Conservation (phyloP, 30 jellyfish, hydroid and myxozoan genomes). For the Rhopilema esculentum region DNA sequence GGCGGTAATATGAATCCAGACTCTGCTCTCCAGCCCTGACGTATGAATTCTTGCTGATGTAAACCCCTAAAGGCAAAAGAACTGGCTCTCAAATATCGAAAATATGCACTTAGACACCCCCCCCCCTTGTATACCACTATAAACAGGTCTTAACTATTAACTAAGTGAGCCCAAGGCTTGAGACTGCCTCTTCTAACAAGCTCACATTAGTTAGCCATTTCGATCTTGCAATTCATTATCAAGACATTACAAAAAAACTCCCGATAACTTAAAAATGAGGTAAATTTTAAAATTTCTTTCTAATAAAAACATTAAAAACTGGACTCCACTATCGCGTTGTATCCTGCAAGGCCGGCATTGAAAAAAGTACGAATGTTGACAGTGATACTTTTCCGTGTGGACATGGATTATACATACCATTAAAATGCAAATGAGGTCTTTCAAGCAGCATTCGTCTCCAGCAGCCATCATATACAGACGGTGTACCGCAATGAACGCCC, state of each 20-base stretch:
- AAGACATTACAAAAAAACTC: too few relatives aligned
- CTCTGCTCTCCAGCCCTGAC: slow-evolving; percentile 85
- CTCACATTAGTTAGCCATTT: too few relatives aligned
- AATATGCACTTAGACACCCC: too few relatives aligned
- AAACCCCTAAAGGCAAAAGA: slow-evolving; percentile 64
- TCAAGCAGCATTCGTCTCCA: slow-evolving; percentile 77
- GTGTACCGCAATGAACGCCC: slow-evolving; percentile 74
- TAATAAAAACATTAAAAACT: not conserved
- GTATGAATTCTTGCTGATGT: slow-evolving; percentile 82
- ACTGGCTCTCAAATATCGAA: not conserved
- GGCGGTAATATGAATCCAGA: slow-evolving; percentile 76
- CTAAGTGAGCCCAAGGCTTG: too few relatives aligned
- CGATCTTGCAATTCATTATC: too few relatives aligned
- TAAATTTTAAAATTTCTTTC: too few relatives aligned
- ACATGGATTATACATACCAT: slow-evolving; percentile 44
- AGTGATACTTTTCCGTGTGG: too few relatives aligned
- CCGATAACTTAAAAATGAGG: too few relatives aligned
- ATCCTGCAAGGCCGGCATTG: not conserved
- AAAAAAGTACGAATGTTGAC: too few relatives aligned
- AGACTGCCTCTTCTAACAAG: too few relatives aligned
- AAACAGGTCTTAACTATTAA: too few relatives aligned
- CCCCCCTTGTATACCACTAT: too few relatives aligned
- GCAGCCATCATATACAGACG: slow-evolving; percentile 42
- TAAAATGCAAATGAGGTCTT: slow-evolving; percentile 68
- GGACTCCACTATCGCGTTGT: not conserved